These are phyloP conservation scores for Ametastegia equiseti DNA, from an alignment of 2,888 invertebrate species.

Conservation along the genomic window DNA sequence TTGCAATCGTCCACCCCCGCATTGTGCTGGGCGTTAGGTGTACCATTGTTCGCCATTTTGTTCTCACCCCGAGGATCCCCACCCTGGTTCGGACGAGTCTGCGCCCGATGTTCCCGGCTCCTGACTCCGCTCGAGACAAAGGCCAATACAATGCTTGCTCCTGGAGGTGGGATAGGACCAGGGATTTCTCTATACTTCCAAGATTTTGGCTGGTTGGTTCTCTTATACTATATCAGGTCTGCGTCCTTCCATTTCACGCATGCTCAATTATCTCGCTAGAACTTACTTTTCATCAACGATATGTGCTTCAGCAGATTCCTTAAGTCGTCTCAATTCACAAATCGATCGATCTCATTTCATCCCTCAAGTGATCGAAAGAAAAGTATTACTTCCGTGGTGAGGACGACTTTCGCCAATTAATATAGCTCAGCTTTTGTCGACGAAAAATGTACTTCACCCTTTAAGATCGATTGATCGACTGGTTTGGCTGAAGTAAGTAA, in stretches of 20 bases:
- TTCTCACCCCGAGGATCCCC: slow-evolving; percentile 32
- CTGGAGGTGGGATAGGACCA: slow-evolving; percentile 14
- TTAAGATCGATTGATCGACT: too few species aligned
- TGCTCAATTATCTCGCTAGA: too few species aligned
- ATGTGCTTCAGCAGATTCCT: too few species aligned
- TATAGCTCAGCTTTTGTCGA: too few species aligned
- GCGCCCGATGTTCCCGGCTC: slow-evolving; percentile 29
- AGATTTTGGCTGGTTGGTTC: slow-evolving; percentile 5
- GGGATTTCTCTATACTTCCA: neutral
- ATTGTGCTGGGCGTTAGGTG: slow-evolving; percentile 44
- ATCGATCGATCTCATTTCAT: too few species aligned
- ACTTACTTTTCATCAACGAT: too few species aligned
- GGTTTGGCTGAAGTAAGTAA: too few species aligned
- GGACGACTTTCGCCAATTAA: too few species aligned
- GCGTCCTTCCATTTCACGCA: neutral
- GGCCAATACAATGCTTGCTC: slow-evolving; percentile 38
- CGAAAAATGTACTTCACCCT: too few species aligned
- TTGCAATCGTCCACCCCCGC: slow-evolving; percentile 36
- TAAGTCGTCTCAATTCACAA: too few species aligned
- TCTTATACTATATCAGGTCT: neutral
- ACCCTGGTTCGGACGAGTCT: slow-evolving; percentile 22
- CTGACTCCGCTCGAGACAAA: slow-evolving; percentile 28
- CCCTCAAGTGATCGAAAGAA: too few species aligned
- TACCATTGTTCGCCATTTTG: slow-evolving; percentile 47
- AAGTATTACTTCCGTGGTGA: too few species aligned